Evolutionary conservation across 2,888 invertebrate genomes (phyloP).

Genomic region (Tipula vernalis): DNA sequence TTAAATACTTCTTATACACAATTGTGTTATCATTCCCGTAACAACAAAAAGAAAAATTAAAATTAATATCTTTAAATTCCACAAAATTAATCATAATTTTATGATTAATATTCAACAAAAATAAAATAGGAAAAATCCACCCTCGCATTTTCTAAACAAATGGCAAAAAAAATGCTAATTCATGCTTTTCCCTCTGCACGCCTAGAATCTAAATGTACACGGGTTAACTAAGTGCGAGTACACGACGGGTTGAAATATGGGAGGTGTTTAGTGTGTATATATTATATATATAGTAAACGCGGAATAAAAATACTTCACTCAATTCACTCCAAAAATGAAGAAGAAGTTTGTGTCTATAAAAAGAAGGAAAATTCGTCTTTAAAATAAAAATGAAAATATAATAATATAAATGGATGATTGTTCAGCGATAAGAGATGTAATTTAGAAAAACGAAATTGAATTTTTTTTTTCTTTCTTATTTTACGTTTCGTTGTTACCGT

Average conservation of each 20-base stretch:
- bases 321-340: not conserved
- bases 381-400: not conserved
- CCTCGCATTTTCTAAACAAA: not conserved
- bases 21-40: not conserved
- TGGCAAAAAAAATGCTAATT: not conserved
- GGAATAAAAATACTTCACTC: not conserved
- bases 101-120: not conserved
- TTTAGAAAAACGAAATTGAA: not conserved
- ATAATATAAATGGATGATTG: not conserved
- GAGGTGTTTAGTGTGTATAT: not conserved
- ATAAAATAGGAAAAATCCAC: not conserved
- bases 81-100: constrained; percentile 4
- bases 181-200: not conserved
- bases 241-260: not conserved
- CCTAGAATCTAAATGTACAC: not conserved
- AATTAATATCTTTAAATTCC: not conserved
- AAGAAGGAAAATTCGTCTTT: not conserved
- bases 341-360: not conserved
- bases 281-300: not conserved
- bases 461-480: not conserved
- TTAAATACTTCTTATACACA: not conserved
- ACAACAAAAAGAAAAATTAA: not conserved
- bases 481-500: not conserved
- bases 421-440: constrained; percentile 4
- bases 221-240: not conserved